Conservation (phyloP, 2,888 invertebrate genomes). For the Aspidiotus destructor region DNA sequence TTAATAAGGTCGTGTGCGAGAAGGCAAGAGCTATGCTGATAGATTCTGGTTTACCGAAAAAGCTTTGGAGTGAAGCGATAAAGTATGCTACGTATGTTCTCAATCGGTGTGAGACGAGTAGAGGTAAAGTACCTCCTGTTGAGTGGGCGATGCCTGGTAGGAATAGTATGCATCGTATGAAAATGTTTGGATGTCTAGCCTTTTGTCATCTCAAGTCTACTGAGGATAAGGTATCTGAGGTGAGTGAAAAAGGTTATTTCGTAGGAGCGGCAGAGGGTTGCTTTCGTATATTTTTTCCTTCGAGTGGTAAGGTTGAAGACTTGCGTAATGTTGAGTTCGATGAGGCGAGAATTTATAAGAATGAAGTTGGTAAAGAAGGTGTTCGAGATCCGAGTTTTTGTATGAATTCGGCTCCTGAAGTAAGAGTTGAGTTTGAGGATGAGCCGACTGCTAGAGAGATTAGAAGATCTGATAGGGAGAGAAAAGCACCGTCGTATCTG, state of each 20-base stretch:
- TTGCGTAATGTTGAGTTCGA: not conserved
- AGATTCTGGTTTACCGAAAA: not conserved
- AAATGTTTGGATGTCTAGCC: not conserved
- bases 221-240: not conserved
- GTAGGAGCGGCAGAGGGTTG: not conserved
- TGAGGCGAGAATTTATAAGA: not conserved
- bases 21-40: not conserved
- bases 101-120: not conserved
- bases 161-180: not conserved
- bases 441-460: not conserved
- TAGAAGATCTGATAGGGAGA: not conserved
- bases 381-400: not conserved
- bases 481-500: not conserved
- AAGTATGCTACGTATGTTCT: slow-evolving; percentile 4
- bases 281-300: not conserved
- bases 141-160: not conserved
- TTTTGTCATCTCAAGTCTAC: not conserved
- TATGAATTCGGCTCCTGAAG: not conserved
- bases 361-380: not conserved
- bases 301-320: not conserved
- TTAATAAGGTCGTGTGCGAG: not conserved
- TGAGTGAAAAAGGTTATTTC: not conserved
- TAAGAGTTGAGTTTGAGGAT: not conserved
- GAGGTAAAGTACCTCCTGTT: not conserved
- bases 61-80: not conserved